Conservation (phyloP, 37 sponge, comb jelly and placozoan genomes). For the Geodia barretti region DNA sequence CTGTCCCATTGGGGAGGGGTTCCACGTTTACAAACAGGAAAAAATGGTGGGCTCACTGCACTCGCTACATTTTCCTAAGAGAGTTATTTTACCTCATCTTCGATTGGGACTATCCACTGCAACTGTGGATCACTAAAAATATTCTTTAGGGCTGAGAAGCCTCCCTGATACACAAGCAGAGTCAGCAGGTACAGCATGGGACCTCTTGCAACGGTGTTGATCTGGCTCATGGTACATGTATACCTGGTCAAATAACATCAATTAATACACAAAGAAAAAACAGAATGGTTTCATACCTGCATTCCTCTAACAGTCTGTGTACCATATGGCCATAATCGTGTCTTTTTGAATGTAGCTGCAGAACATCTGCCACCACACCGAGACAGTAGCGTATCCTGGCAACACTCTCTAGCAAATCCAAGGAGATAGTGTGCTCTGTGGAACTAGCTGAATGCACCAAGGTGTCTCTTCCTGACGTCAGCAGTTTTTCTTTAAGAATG, state of each 20-base stretch:
- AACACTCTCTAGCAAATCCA: constrained; percentile 53
- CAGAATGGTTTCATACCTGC: too few species aligned
- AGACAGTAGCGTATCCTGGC: constrained; percentile 44
- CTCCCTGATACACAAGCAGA: constrained; percentile 58
- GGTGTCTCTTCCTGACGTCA: neutral
- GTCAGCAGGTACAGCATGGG: constrained; percentile 60
- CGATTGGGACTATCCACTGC: too few species aligned
- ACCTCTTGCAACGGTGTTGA: constrained; percentile 17
- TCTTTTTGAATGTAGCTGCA: too few species aligned
- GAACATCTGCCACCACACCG: constrained; percentile 33
- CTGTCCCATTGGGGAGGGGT: too few species aligned
- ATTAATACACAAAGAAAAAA: too few species aligned
- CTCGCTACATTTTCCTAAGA: too few species aligned
- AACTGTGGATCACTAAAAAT: constrained; percentile 3
- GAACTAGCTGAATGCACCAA: neutral
- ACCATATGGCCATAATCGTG: too few species aligned
- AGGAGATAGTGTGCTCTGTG: neutral
- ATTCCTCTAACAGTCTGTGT: too few species aligned
- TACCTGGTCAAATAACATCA: too few species aligned
- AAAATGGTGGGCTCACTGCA: too few species aligned
- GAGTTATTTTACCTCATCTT: too few species aligned
- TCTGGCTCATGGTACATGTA: constrained; percentile 10
- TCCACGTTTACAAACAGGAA: too few species aligned
- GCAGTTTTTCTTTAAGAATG: neutral
- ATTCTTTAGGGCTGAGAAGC: constrained; percentile 37